Percentiles rank a stretch among this genome's conserved stretches.
Evolutionary conservation across 30 jellyfish, hydroid and myxozoan genomes (phyloP).

Genomic region (Rhopilema esculentum): DNA sequence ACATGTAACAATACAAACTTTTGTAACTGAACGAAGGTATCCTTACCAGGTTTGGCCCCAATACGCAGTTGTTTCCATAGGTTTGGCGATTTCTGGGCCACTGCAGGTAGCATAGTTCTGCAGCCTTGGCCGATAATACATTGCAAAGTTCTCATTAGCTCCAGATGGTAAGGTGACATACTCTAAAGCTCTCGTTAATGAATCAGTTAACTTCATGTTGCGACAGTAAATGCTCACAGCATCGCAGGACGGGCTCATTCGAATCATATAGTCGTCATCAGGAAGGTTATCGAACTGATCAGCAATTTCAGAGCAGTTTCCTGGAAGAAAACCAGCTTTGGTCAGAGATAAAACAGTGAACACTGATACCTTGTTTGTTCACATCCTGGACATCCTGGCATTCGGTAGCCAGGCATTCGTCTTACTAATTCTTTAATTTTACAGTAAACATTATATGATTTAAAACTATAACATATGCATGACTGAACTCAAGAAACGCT

Average conservation of each 20-base stretch:
- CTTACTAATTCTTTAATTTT: not conserved
- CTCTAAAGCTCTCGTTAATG: conserved; percentile 61
- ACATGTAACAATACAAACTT: not conserved
- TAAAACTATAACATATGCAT: too few species aligned
- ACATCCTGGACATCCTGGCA: not conserved
- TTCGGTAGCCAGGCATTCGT: not conserved
- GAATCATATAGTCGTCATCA: conserved; percentile 90
- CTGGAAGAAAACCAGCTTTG: conserved; percentile 22
- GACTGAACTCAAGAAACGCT: too few species aligned
- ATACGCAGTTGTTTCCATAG: conserved; percentile 69
- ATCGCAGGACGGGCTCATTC: conserved; percentile 65
- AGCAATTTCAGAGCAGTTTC: conserved; percentile 78
- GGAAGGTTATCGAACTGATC: conserved; percentile 67
- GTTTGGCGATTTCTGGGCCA: conserved; percentile 79
- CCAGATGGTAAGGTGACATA: conserved; percentile 84
- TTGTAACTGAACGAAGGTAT: not conserved
- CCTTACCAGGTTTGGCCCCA: conserved; percentile 95
- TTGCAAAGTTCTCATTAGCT: conserved; percentile 78
- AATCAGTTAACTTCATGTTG: conserved; percentile 79
- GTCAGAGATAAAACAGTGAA: not conserved
- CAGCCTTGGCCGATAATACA: conserved; percentile 81
- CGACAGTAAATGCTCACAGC: conserved; percentile 77
- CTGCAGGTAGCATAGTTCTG: conserved; percentile 81
- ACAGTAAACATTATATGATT: too few species aligned
- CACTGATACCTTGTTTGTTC: not conserved